Base-by-base conservation (phyloP, 2,888 invertebrate genomes). In the Strigamia crassipes region DNA sequence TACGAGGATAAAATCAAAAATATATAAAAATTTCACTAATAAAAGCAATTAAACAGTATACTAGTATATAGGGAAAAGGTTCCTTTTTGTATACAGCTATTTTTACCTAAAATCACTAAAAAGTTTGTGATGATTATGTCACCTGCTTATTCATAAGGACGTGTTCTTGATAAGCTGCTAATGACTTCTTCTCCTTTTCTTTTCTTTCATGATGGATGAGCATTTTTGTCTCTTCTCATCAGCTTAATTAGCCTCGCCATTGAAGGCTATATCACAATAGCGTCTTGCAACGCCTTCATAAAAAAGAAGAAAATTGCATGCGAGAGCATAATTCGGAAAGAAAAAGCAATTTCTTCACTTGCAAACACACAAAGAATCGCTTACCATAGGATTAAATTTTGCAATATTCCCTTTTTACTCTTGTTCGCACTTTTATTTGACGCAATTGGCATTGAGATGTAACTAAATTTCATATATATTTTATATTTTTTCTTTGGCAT, bases 331-430 rank as follows among this genome's bases (percentile, higher is more conserved):
- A 61, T 61, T 61, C 18, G 61, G 18, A 15, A 61, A 61, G 61
- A 61, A 61, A 61, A 61, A 61, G 61, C 61, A 61, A 61, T 61
- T 61, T 61, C 61, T 61, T 61, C 23, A 61, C 61, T 61, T 23
- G 61, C 18, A 61, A 61, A 61, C 18, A 51, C 51, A 61, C 61
- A 61, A 61, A 23, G 61, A 61, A 18, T 61, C 61, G 61, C 61
- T 61, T 61, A 61, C n/a, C n/a, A n/a, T n/a, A n/a, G 10, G 61
- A 61, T 21, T 9, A 61, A 61, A 61, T 61, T 61, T 61, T 18
- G 21, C 10, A 61, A 15, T 61, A 18, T n/a, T 23, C 18, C 2
- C 23, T 42, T 42, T 42, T 15, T 13, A 42, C 42, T 42, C 42
- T 8, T 42, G 42, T 42, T 3, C 42, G 42, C 61, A 61, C 61